Evolutionary conservation across 2,888 invertebrate genomes (phyloP).

Genomic region (Arenicola marina): DNA sequence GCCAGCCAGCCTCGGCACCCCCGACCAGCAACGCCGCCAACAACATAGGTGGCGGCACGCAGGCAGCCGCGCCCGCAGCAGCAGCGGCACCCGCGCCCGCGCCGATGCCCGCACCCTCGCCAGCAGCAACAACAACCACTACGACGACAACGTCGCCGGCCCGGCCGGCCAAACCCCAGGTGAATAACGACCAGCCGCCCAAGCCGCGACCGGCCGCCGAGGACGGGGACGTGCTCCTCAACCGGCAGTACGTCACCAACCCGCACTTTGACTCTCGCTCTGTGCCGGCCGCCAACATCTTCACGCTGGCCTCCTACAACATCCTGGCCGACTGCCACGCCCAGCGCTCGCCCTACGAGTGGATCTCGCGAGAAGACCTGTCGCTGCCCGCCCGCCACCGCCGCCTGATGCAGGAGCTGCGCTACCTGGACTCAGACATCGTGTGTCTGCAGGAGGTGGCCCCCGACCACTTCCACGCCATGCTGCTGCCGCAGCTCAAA

Average conservation of each 20-base stretch:
- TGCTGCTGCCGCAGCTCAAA: slow-evolving; percentile 41
- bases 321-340: slow-evolving; percentile 57
- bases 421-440: slow-evolving; percentile 52
- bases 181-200: neutral
- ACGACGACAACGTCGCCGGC: neutral
- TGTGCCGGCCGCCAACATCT: slow-evolving; percentile 39
- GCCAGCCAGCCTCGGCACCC: too few relatives aligned
- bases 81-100: slow-evolving; percentile 4
- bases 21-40: neutral
- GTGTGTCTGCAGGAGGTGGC: slow-evolving; percentile 59
- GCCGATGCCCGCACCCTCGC: too few relatives aligned
- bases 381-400: slow-evolving; percentile 42
- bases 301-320: slow-evolving; percentile 56
- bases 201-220: neutral
- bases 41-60: neutral
- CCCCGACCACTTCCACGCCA: slow-evolving; percentile 40
- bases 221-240: slow-evolving; percentile 29
- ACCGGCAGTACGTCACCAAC: slow-evolving; percentile 41
- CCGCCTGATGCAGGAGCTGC: slow-evolving; percentile 49
- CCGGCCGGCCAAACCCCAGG: neutral
- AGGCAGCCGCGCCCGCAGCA: neutral
- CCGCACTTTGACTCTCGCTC: slow-evolving; percentile 30
- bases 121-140: neutral
- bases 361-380: slow-evolving; percentile 37
- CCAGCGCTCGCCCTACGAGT: slow-evolving; percentile 37